Evolutionary conservation across 2,113 vertebrate genomes (phyloP).

Genomic region (Myotis davidii): DNA sequence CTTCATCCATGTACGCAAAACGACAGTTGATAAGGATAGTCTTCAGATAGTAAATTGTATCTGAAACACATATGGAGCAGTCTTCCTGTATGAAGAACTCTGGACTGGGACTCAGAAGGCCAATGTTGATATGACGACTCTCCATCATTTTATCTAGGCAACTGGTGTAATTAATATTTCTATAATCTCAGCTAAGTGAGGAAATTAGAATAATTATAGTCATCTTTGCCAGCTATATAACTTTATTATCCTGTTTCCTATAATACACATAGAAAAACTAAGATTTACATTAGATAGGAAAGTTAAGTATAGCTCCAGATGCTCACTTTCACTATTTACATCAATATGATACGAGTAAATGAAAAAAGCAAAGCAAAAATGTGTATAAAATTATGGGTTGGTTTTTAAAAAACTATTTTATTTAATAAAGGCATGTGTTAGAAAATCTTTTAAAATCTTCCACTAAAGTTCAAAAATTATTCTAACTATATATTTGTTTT

Average conservation of each 20-base stretch:
- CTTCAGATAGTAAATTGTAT: background rate
- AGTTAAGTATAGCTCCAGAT: background rate
- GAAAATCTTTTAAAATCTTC: conserved; percentile 21
- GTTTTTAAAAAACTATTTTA: background rate
- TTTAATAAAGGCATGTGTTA: background rate
- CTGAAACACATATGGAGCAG: background rate
- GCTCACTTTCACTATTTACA: background rate
- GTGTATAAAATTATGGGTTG: background rate
- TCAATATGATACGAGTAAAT: background rate
- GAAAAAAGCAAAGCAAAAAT: conserved; percentile 15
- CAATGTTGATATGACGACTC: too few relatives aligned
- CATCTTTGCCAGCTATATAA: background rate
- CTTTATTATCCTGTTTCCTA: background rate
- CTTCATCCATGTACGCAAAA: background rate
- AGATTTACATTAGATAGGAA: background rate
- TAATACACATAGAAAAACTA: background rate
- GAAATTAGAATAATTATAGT: background rate
- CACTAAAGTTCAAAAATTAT: background rate
- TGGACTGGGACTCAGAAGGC: background rate
- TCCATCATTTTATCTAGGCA: background rate
- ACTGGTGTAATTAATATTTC: background rate
- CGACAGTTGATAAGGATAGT: background rate
- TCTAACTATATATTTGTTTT: background rate
- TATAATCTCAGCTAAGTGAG: background rate
- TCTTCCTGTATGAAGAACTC: background rate